Base-by-base conservation (phyloP, 2,797 vertebrate genomes). In the Crenichthys baileyi region DNA sequence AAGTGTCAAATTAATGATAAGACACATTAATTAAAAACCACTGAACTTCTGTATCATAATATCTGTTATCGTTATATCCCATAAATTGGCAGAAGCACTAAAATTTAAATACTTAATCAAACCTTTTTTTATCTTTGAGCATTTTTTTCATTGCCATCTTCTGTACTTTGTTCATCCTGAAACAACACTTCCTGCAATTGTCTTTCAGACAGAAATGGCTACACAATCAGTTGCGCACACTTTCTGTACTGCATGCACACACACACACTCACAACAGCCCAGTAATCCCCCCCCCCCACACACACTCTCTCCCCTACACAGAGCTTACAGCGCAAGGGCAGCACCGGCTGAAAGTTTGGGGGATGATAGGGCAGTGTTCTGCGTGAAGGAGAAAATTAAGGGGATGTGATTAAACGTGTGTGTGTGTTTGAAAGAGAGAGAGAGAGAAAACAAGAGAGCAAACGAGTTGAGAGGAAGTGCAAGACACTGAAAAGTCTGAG, bases 141-240 rank as follows among this genome's bases (percentile, higher is more conserved):
- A 70, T 67, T 68, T 67, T 83, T 74, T 89, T 77, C 80, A 77
- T 89, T 90, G 88, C 58, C 46, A 76, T 85, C 73, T 80, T 61
- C 68, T 83, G 82, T 86, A 84, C 85, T 89, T 75, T 80, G 75
- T 84, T 85, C 87, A 89, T 91, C 87, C 87, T 87, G 87, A 90
- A 86, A 85, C 84, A 86, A 85, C 83, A 92, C 91, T 94, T 95
- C 94, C 94, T 93, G 91, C 92, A 77, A 94, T 95, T 95, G 94
- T 94, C 85, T 87, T 76, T 86, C 81, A 85, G 88, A 87, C 60
- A 82, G 83, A 68, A 76, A 85, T 75, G 56, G 73, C 81, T 79
- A 79, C 81, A 58, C 83, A 88, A 77, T 90, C 86, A 85, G 81
- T 84, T 36, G 7, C 73, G 18, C 87, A 81, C 80, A 77, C 55